phyloP scores from a whole-genome alignment of 2,113 vertebrate species.

The Nansenia antarctica region DNA sequence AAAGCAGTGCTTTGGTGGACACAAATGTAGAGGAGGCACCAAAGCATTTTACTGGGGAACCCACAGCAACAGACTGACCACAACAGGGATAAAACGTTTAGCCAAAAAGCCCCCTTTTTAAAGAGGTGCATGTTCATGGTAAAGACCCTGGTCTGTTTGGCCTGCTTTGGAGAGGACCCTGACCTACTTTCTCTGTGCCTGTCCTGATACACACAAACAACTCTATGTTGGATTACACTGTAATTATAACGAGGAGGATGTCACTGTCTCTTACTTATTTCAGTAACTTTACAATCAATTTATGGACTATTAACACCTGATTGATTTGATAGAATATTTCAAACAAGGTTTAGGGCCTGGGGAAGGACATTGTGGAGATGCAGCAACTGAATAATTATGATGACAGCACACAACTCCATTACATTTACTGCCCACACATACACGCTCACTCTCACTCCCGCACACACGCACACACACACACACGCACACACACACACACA shows the following conservation, averaged over 20 bases:
- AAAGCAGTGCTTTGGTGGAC: slow-evolving; percentile 37
- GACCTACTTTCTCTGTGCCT: slow-evolving; percentile 11
- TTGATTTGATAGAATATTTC: background rate
- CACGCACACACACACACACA: background rate
- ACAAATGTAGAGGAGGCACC: slow-evolving; percentile 30
- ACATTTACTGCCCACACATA: background rate
- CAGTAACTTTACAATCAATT: background rate
- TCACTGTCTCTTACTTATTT: background rate
- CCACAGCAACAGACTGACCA: slow-evolving; percentile 44
- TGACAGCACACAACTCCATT: background rate
- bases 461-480: slow-evolving; percentile 11
- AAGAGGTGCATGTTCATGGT: background rate
- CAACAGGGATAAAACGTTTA: background rate
- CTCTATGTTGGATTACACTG: background rate
- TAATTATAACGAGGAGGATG: background rate
- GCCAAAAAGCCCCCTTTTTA: background rate
- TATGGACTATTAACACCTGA: too few relatives aligned
- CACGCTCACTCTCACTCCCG: background rate
- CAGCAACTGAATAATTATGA: background rate
- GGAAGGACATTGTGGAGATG: background rate
- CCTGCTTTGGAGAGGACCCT: background rate
- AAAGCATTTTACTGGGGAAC: slow-evolving; percentile 21
- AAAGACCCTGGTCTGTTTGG: background rate
- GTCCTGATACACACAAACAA: background rate
- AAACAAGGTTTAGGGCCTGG: background rate